Percentiles rank a stretch among this genome's conserved stretches.
These are phyloP conservation scores for Aphodius sticticus DNA, from an alignment of 2,888 invertebrate genomes.

Conservation along the genomic window DNA sequence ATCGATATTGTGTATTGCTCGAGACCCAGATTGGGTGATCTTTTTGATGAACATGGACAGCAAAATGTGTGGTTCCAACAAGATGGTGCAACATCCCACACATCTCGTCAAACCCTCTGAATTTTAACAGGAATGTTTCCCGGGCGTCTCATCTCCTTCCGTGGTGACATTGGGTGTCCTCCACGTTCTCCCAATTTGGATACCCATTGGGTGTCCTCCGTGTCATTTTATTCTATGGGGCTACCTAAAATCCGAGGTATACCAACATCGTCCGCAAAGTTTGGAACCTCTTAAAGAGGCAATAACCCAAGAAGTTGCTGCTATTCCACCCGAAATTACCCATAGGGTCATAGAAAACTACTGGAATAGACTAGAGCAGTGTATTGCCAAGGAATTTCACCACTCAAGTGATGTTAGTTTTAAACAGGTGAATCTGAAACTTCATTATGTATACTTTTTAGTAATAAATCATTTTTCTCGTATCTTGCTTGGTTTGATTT, in stretches of 20 bases:
- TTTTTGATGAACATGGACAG: background rate
- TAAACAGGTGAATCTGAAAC: too few relatives aligned
- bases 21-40: background rate
- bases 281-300: too few relatives aligned
- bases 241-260: background rate
- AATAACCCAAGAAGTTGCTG: too few relatives aligned
- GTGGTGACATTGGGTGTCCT: slow-evolving; percentile 14
- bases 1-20: slow-evolving; percentile 1
- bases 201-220: too few relatives aligned
- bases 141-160: slow-evolving; percentile 35
- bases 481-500: slow-evolving; percentile 11
- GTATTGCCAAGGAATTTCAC: too few relatives aligned
- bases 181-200: background rate
- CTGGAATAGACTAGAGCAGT: too few relatives aligned
- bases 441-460: background rate
- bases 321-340: too few relatives aligned
- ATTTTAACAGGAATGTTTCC: slow-evolving; percentile 23
- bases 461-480: background rate
- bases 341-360: too few relatives aligned
- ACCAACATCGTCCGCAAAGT: slow-evolving; percentile 16
- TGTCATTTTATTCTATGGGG: slow-evolving; percentile 36
- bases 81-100: background rate
- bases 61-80: background rate
- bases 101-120: background rate
- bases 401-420: too few relatives aligned